Conservation (phyloP, 2,113 vertebrate genomes). For the Glaucomys volans region DNA sequence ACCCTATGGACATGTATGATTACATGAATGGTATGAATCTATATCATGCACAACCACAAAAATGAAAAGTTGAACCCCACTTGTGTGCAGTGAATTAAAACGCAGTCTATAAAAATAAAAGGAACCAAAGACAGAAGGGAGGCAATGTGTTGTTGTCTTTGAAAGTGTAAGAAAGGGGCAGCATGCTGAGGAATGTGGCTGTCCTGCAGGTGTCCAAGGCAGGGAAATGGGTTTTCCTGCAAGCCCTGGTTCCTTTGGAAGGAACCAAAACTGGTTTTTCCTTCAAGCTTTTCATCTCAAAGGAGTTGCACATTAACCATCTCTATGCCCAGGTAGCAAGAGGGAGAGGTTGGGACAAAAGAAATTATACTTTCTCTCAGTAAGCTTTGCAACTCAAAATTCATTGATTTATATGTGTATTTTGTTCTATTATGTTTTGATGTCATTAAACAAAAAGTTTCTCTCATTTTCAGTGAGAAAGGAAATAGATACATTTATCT, state of each 20-base stretch:
- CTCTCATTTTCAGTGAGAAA: conserved; percentile 46
- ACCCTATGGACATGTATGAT: no score
- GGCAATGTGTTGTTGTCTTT: background rate
- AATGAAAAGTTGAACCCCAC: no score
- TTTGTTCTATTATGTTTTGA: background rate
- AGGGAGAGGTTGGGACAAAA: background rate
- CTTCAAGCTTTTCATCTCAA: conserved; percentile 21
- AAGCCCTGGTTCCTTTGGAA: background rate
- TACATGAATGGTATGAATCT: no score
- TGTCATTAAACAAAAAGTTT: conserved; percentile 45
- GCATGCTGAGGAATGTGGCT: background rate
- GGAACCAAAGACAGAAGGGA: no score
- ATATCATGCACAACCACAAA: no score
- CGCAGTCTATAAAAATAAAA: no score
- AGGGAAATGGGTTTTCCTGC: background rate
- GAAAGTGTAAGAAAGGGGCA: background rate
- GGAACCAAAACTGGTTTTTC: background rate
- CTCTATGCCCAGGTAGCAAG: background rate
- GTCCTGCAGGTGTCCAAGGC: background rate
- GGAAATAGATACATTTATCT: conserved; percentile 9
- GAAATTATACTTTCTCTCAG: background rate
- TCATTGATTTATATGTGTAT: background rate
- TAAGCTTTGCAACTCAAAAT: conserved; percentile 19
- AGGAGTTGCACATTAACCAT: background rate
- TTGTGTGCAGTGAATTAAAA: no score